Evolutionary conservation across 2,888 invertebrate genomes (phyloP), one percentile per base, ranked within the genome.

Genomic region (Vandiemenella viatica): DNA sequence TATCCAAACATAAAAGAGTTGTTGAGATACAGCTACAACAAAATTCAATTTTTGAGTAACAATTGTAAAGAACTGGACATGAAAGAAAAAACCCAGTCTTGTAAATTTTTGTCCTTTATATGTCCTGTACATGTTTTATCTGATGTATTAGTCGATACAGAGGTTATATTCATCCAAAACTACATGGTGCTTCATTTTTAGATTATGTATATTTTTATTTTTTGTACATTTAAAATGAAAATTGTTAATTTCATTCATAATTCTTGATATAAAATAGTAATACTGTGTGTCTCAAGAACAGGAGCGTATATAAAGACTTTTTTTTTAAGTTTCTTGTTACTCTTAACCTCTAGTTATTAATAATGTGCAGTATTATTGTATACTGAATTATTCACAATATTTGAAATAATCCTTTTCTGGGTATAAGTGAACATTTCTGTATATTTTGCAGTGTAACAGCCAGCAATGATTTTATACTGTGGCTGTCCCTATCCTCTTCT

Each of bases 181-280:
- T 55, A 49, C 44, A 51, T 55, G 55, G 55, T 55, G 55, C 55
- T 55, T 55, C 55, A 53, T 54, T 55, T 42, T 55, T 53, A 51
- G 51, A 54, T 54, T 55, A 53, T 47, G 50, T 48, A 50, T 54
- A 53, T 54, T 53, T 54, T 50, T 50, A 48, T 41, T 53, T 53
- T 51, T 54, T 51, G 50, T 54, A 51, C 40, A 46, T 55, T 54
- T 49, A 23, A 51, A 50, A 50, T 51, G 44, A 48, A 50, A 38
- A 37, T 49, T 45, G 46, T 52, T 49, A 46, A 52, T 46, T 49
- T 46, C 37, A 37, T 22, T 46, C 37, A 45, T 51, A 41, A 47
- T 53, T 52, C 48, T 46, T 37, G 40, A 52, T 54, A 51, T 45
- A 43, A 53, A 37, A 44, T 50, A 51, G 49, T 43, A 44, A 53